Percentiles rank a stretch among this genome's conserved stretches.
These are phyloP conservation scores for Eupithecia abbreviata DNA, from an alignment of 2,888 invertebrate species.

Conservation along the genomic window DNA sequence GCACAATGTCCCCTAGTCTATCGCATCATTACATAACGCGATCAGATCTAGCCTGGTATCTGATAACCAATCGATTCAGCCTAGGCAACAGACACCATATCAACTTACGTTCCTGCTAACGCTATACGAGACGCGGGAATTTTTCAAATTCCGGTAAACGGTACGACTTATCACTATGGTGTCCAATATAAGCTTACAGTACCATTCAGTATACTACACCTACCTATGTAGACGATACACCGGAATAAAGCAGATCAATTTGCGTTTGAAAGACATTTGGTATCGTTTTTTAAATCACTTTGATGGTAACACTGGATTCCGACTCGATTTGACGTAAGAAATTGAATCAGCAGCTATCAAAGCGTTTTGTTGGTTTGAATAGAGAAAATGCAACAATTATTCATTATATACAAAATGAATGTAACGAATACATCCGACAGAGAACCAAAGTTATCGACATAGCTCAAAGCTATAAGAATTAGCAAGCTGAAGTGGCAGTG, in stretches of 20 bases:
- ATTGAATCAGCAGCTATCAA: background rate
- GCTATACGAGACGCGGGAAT: conserved; percentile 55
- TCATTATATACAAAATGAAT: too few relatives aligned
- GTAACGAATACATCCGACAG: too few relatives aligned
- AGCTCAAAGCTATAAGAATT: too few relatives aligned
- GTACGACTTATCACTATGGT: background rate
- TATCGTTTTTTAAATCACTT: background rate
- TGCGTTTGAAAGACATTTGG: background rate
- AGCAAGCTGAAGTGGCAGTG: too few relatives aligned
- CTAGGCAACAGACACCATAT: background rate
- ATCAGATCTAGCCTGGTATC: background rate
- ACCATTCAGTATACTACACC: background rate
- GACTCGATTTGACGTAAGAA: background rate
- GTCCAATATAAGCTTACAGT: conserved; percentile 7
- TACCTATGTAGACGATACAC: background rate
- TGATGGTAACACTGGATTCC: background rate
- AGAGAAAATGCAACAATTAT: too few relatives aligned
- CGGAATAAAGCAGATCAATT: background rate
- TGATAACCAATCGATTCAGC: background rate
- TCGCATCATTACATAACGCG: background rate
- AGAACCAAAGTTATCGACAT: too few relatives aligned
- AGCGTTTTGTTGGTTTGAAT: too few relatives aligned
- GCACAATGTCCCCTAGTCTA: background rate
- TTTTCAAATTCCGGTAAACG: conserved; percentile 57
- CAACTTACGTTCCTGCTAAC: conserved; percentile 53